Conservation (phyloP, 2,888 invertebrate genomes). For the Sthenelais limicola region DNA sequence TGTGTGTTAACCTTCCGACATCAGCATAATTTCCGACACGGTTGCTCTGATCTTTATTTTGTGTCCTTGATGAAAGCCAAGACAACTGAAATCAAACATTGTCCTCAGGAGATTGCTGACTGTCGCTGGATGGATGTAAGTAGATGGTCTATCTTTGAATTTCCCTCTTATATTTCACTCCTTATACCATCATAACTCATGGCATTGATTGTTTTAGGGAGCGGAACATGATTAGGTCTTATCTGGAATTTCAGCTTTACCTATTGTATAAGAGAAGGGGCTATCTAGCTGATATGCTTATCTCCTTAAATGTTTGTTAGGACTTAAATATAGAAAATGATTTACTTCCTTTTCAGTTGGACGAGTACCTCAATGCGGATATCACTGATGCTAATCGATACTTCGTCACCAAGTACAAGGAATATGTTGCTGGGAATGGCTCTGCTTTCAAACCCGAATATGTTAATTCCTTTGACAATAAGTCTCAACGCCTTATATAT, state of each 20-base stretch:
- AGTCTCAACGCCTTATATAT: too few relatives aligned
- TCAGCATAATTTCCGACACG: conserved; percentile 82
- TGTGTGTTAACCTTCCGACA: conserved; percentile 86
- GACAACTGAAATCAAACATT: conserved; percentile 78
- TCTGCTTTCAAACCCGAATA: too few relatives aligned
- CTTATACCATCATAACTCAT: too few relatives aligned
- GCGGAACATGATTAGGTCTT: too few relatives aligned
- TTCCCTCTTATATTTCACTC: too few relatives aligned
- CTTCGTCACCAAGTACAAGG: conserved; percentile 58
- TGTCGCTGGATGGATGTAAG: conserved; percentile 84
- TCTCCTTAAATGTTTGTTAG: too few relatives aligned
- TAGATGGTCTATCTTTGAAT: conserved; percentile 35
- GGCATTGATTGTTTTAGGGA: too few relatives aligned
- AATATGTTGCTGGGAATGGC: too few relatives aligned
- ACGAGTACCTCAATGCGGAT: conserved; percentile 78
- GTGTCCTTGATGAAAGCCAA: conserved; percentile 81
- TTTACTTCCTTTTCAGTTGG: conserved; percentile 73
- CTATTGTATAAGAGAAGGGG: too few relatives aligned
- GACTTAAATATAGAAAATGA: background rate
- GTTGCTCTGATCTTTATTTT: conserved; percentile 89
- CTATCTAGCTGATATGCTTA: too few relatives aligned
- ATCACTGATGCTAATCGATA: conserved; percentile 75
- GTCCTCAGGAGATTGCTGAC: conserved; percentile 83
- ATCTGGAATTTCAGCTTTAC: too few relatives aligned
- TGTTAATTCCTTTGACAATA: too few relatives aligned